These are phyloP conservation scores for Leucania comma DNA, from an alignment of 2,888 invertebrate genomes.

Conservation along the genomic window DNA sequence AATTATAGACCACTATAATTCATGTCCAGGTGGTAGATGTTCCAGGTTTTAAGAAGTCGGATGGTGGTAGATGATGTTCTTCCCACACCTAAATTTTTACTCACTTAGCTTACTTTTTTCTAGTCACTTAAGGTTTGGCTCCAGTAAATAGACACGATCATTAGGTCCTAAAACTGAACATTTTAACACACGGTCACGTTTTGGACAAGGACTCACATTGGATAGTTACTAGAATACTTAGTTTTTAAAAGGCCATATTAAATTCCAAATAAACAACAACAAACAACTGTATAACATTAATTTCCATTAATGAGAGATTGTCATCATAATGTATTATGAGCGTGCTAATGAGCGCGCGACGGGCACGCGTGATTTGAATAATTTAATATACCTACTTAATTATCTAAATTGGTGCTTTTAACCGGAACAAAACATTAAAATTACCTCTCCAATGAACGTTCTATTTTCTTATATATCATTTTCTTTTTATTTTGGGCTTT, in stretches of 20 bases:
- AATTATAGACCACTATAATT: no score
- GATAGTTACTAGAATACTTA: neutral
- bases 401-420: neutral
- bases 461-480: no score
- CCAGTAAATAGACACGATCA: neutral
- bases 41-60: no score
- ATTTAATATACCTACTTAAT: neutral
- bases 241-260: neutral
- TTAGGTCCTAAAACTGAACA: no score
- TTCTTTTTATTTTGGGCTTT: no score
- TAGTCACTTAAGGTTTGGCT: no score
- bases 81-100: no score
- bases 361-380: constrained; percentile 4
- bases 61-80: no score
- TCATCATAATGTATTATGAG: neutral
- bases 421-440: neutral
- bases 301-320: constrained; percentile 6
- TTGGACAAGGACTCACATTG: neutral
- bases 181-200: no score
- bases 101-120: no score
- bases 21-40: no score
- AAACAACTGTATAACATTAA: neutral
- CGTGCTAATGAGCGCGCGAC: constrained; percentile 10
- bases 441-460: neutral
- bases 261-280: neutral